These are phyloP conservation scores for Schizothorax lantsangensis DNA, from an alignment of 2,797 vertebrate species.

Conservation along the genomic window DNA sequence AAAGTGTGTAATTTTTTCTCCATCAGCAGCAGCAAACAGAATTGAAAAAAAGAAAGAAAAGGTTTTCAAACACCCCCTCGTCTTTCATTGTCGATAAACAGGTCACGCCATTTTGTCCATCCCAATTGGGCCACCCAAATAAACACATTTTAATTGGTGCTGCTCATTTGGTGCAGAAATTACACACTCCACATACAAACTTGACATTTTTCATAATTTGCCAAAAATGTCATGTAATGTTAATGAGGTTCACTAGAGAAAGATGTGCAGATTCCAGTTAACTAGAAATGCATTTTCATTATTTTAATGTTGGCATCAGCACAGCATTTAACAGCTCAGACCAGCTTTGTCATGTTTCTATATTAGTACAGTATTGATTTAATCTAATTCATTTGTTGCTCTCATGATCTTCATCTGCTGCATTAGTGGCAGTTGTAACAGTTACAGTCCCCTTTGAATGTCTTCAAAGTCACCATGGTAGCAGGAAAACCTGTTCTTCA, in stretches of 20 bases:
- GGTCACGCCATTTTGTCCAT: background rate
- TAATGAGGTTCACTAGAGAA: background rate
- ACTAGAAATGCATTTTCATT: background rate
- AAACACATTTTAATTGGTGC: conserved; percentile 23
- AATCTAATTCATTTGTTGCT: background rate
- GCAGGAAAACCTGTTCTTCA: conserved; percentile 40
- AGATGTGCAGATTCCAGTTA: background rate
- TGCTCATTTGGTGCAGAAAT: background rate
- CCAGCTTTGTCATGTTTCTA: background rate
- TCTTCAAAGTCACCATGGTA: conserved; percentile 4
- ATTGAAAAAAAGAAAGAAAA: background rate
- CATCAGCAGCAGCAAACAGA: background rate
- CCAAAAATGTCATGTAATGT: background rate
- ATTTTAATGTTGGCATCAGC: background rate
- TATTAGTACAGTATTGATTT: background rate
- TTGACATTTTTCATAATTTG: background rate
- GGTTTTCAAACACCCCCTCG: background rate
- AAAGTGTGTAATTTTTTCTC: background rate
- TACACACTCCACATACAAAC: background rate
- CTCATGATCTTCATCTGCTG: background rate
- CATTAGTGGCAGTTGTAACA: background rate
- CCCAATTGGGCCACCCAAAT: background rate
- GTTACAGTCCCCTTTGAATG: background rate
- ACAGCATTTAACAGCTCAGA: background rate
- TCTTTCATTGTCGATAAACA: background rate